Evolutionary conservation across 2,797 vertebrate species (phyloP).

Genomic region (Macrochelys suwanniensis): DNA sequence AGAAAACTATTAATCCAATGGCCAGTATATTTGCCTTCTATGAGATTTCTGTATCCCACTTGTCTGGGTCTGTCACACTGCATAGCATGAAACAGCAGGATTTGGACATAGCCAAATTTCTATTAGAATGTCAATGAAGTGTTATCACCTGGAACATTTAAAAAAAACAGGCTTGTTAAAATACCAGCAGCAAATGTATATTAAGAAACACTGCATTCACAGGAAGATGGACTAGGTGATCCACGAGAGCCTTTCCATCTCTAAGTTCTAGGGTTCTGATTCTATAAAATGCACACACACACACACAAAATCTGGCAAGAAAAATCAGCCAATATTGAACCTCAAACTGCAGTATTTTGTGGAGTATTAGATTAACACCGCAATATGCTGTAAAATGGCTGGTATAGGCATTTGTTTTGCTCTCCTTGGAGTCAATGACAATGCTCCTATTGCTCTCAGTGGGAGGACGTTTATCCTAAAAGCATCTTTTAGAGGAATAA

Average conservation of each 20-base stretch:
- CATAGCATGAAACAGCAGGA: constrained; percentile 72
- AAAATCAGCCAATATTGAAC: background rate
- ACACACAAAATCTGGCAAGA: background rate
- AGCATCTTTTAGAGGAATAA: constrained; percentile 48
- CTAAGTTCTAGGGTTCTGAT: background rate
- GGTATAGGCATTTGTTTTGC: constrained; percentile 42
- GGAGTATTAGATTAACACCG: constrained; percentile 52
- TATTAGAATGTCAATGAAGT: constrained; percentile 54
- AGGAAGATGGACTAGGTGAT: rapidly evolving
- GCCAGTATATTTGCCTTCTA: no score
- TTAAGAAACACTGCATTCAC: background rate
- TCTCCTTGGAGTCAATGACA: constrained; percentile 40
- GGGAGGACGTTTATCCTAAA: constrained; percentile 55
- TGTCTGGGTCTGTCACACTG: background rate
- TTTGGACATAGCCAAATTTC: constrained; percentile 68
- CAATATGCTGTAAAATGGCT: background rate
- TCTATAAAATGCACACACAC: constrained; percentile 13
- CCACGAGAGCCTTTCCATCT: background rate
- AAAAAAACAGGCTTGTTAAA: background rate
- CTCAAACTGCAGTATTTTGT: constrained; percentile 28
- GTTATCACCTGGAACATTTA: constrained; percentile 56
- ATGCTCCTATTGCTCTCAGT: constrained; percentile 43
- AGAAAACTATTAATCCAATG: no score
- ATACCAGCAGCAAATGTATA: background rate
- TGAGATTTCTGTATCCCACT: no score